phyloP scores from a whole-genome alignment of 2,888 invertebrate species.

The Netelia melanura region DNA sequence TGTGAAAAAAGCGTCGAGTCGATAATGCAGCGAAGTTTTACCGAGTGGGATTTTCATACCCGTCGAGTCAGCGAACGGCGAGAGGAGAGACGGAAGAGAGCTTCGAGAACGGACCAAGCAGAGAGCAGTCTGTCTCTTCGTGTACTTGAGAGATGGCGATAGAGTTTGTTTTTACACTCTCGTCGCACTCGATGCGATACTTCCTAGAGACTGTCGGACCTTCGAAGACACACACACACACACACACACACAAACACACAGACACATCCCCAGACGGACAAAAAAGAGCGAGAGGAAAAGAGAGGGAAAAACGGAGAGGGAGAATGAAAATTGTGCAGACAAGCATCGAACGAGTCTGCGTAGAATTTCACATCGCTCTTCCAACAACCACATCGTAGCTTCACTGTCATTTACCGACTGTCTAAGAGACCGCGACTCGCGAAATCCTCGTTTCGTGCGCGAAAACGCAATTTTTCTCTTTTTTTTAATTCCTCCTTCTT shows the following conservation, averaged over 20 bases:
- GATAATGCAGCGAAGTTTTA: constrained; percentile 55
- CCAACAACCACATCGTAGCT: constrained; percentile 2
- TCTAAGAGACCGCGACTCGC: constrained; percentile 49
- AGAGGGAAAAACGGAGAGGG: not conserved
- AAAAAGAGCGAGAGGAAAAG: not conserved
- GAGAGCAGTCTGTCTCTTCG: not conserved
- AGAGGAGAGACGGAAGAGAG: constrained; percentile 17
- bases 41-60: constrained; percentile 49
- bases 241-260: not conserved
- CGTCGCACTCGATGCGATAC: not conserved
- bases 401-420: constrained; percentile 20
- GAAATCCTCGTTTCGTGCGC: constrained; percentile 19
- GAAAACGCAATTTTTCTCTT: not conserved
- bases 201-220: not conserved
- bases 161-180: constrained; percentile 43
- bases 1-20: not conserved
- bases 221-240: too few species aligned
- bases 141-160: constrained; percentile 54
- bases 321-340: not conserved
- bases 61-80: constrained; percentile 13
- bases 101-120: not conserved
- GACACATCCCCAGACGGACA: not conserved
- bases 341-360: constrained; percentile 71
- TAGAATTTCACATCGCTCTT: constrained; percentile 53
- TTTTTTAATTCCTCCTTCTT: too few species aligned